Evolutionary conservation across 2,797 vertebrate genomes (phyloP).

Genomic region (Erethizon dorsatum): DNA sequence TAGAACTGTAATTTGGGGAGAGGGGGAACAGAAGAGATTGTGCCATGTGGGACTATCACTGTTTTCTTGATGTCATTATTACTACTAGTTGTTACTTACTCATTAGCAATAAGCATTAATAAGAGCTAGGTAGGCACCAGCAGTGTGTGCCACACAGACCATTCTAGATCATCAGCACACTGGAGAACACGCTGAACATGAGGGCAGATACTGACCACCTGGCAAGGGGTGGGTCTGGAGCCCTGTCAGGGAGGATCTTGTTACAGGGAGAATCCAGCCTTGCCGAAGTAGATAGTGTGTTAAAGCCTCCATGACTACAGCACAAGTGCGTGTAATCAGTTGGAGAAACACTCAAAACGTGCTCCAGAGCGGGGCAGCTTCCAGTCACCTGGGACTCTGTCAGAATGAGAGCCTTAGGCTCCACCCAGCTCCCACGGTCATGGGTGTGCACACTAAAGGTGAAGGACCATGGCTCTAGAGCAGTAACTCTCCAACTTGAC

Average conservation of each 20-base stretch:
- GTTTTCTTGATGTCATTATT: slow-evolving; percentile 43
- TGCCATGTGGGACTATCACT: background rate
- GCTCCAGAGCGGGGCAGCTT: background rate
- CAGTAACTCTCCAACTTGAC: background rate
- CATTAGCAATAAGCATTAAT: slow-evolving; percentile 65
- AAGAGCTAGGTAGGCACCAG: background rate
- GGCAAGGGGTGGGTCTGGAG: background rate
- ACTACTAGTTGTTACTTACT: slow-evolving; percentile 16
- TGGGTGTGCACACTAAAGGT: background rate
- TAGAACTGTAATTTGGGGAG: slow-evolving; percentile 62
- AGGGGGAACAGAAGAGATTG: background rate
- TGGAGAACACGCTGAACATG: background rate
- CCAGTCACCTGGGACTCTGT: background rate
- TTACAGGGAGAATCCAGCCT: background rate
- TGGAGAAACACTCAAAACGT: background rate
- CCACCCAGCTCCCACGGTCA: background rate
- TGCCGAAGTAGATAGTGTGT: too few species aligned
- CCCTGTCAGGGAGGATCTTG: background rate
- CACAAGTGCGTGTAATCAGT: background rate
- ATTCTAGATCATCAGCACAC: slow-evolving; percentile 20
- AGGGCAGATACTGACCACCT: background rate
- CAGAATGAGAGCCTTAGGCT: background rate
- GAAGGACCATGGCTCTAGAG: background rate
- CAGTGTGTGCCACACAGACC: background rate
- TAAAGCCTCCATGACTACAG: background rate